Evolutionary conservation across 1,140 invertebrate genomes (phyloP).

Genomic region (Chionoecetes opilio): DNA sequence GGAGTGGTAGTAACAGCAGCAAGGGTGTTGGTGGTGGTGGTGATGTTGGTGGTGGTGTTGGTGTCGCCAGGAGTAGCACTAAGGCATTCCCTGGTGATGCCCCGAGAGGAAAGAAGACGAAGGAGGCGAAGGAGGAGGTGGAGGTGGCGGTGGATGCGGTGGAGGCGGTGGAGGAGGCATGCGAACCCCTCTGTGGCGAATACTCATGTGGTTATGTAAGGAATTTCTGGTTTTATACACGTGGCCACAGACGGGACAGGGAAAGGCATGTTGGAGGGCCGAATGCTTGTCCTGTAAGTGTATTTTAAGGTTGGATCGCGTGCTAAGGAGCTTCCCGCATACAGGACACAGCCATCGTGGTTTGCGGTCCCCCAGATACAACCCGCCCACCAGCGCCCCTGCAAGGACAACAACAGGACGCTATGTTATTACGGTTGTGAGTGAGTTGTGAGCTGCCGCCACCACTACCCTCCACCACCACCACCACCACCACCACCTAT

Average conservation of each 20-base stretch:
- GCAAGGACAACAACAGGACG: constrained; percentile 76
- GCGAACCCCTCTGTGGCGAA: constrained; percentile 77
- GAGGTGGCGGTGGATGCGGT: constrained; percentile 16
- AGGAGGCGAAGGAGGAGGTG: constrained; percentile 35
- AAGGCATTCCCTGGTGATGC: not conserved
- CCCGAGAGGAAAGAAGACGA: not conserved
- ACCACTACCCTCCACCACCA: constrained; percentile 33
- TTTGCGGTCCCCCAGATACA: constrained; percentile 64
- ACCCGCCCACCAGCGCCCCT: constrained; percentile 71
- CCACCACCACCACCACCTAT: constrained; percentile 41
- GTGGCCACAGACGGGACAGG: constrained; percentile 77
- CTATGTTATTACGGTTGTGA: constrained; percentile 41
- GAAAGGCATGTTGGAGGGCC: constrained; percentile 79
- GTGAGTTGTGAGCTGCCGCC: not conserved
- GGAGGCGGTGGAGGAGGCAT: constrained; percentile 75
- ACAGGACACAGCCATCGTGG: constrained; percentile 82
- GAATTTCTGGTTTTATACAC: constrained; percentile 81
- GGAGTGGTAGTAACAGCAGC: not conserved
- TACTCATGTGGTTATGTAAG: constrained; percentile 80
- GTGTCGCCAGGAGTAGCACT: too few species aligned
- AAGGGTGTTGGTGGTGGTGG: too few species aligned
- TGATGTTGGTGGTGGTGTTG: too few species aligned
- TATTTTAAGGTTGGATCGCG: constrained; percentile 80
- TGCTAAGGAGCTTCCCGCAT: constrained; percentile 80
- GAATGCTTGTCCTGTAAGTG: constrained; percentile 80